A percentile compares a stretch with the other conserved stretches of the same genome.
These are phyloP conservation scores for Buphagus erythrorhynchus DNA, from an alignment of 2,797 vertebrate genomes.

Conservation along the genomic window DNA sequence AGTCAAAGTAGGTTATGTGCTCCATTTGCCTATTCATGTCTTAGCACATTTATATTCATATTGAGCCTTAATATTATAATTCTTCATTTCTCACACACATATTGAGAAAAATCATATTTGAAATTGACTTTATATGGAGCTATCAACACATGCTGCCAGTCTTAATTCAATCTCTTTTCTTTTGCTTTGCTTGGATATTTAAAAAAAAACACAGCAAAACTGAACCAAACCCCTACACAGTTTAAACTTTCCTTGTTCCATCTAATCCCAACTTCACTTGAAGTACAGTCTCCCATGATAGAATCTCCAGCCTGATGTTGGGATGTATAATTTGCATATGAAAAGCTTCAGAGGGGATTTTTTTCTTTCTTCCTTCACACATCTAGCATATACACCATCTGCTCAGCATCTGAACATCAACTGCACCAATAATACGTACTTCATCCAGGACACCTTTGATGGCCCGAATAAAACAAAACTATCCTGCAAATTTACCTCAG, in stretches of 20 bases:
- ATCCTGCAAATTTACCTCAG: constrained; percentile 84
- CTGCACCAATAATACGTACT: constrained; percentile 81
- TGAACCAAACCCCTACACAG: neutral
- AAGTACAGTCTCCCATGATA: neutral
- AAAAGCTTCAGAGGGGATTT: neutral
- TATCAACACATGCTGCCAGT: neutral
- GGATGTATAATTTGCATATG: neutral
- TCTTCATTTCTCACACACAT: neutral
- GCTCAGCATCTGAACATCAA: constrained; percentile 74
- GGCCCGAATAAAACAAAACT: constrained; percentile 85
- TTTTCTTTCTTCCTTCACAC: neutral
- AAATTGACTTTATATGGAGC: neutral
- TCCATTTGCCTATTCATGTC: neutral
- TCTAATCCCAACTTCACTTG: neutral
- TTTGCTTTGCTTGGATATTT: neutral
- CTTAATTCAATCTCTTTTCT: neutral
- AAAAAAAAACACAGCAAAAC: neutral
- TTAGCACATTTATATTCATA: neutral
- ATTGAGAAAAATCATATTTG: neutral
- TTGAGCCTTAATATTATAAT: neutral
- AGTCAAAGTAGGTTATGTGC: neutral
- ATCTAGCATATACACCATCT: constrained; percentile 84
- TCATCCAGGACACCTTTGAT: constrained; percentile 76
- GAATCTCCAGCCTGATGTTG: neutral
- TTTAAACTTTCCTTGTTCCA: neutral